Evolutionary conservation across 2,797 vertebrate species (phyloP).

Genomic region (Argya squamiceps): DNA sequence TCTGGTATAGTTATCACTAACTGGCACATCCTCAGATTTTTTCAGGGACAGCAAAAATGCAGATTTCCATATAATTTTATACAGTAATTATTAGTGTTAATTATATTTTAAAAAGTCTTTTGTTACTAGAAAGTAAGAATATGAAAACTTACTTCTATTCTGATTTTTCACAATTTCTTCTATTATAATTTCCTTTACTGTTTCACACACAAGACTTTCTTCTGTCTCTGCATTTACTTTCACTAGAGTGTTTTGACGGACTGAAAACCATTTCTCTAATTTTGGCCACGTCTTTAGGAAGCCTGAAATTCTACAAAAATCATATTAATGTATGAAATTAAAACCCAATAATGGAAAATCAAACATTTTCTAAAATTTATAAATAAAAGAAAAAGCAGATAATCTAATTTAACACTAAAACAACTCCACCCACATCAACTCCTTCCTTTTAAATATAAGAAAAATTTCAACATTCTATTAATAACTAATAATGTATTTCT

Average conservation of each 20-base stretch:
- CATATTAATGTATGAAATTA: background rate
- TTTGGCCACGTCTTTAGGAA: conserved; percentile 87
- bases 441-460: background rate
- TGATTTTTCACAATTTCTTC: conserved; percentile 67
- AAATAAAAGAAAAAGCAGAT: background rate
- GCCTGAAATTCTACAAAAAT: conserved; percentile 79
- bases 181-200: conserved; percentile 79
- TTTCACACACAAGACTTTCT: conserved; percentile 74
- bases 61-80: background rate
- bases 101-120: background rate
- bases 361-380: background rate
- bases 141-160: conserved; percentile 77
- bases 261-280: conserved; percentile 87
- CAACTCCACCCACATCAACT: background rate
- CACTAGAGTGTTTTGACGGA: conserved; percentile 81
- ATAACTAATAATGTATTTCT: background rate
- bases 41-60: background rate
- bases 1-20: background rate
- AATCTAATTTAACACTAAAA: background rate
- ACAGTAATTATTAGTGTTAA: background rate
- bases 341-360: background rate
- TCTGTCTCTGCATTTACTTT: conserved; percentile 83
- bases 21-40: background rate
- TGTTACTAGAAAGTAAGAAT: background rate
- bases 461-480: background rate